Evolutionary conservation across 2,797 vertebrate species (phyloP).

Genomic region (Sarcophilus harrisii): DNA sequence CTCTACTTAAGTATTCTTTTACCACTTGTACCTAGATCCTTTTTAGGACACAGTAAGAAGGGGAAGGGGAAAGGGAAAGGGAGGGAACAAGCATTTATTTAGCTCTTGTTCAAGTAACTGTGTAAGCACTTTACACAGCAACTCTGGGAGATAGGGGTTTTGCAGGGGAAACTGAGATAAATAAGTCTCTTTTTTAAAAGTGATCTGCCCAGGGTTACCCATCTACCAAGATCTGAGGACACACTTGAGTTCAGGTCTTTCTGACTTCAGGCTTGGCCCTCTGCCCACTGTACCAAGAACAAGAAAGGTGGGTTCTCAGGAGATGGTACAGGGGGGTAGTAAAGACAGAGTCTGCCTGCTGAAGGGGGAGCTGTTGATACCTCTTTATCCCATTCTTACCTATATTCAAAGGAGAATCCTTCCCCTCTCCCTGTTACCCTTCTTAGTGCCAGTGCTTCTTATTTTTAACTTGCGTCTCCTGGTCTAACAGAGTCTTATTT

Average conservation of each 20-base stretch:
- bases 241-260: neutral
- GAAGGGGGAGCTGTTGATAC: neutral
- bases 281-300: neutral
- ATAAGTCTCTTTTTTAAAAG: neutral
- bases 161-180: neutral
- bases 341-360: neutral
- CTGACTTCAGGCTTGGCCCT: neutral
- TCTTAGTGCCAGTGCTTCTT: neutral
- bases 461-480: neutral
- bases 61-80: neutral
- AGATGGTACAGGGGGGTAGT: neutral
- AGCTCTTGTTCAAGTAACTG: neutral
- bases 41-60: neutral
- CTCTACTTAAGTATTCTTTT: neutral
- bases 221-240: neutral
- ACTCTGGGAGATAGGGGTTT: too few species aligned
- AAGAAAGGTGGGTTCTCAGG: neutral
- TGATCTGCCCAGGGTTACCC: neutral
- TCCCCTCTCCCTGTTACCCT: neutral
- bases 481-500: neutral
- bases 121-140: neutral
- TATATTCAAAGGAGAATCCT: neutral
- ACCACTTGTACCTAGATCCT: too few species aligned
- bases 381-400: neutral
- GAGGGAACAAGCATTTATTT: neutral